A percentile compares a stretch with the other conserved stretches of the same genome.
Conservation (phyloP, 2,113 vertebrate species). For the Corythornis cristatus region DNA sequence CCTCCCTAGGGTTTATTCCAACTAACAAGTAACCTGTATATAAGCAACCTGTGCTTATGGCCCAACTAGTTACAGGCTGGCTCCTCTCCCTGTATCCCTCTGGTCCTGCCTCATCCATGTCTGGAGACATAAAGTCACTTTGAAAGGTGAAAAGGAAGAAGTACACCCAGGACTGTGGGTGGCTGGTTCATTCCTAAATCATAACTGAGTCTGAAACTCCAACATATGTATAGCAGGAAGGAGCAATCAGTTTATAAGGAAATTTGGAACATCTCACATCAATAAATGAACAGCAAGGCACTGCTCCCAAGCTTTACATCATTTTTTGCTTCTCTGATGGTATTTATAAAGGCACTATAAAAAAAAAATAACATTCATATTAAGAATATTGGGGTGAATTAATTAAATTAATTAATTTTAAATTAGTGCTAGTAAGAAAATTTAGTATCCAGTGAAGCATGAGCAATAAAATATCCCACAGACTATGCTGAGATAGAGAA, state of each 20-base stretch:
- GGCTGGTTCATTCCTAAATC: not conserved
- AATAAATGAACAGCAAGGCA: not conserved
- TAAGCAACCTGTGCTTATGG: not conserved
- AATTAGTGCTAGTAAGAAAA: not conserved
- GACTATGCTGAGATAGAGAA: not conserved
- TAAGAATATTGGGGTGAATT: not conserved
- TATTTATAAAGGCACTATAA: not conserved
- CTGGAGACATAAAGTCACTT: not conserved
- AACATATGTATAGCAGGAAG: not conserved
- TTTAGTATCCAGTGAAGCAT: not conserved
- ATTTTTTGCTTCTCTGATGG: not conserved
- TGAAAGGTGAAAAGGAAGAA: not conserved
- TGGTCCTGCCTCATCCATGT: not conserved
- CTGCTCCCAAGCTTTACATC: not conserved
- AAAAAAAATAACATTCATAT: not conserved
- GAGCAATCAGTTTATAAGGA: not conserved
- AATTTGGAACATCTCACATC: not conserved
- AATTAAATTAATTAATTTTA: too few species aligned
- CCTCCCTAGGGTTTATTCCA: not conserved
- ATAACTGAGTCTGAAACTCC: not conserved
- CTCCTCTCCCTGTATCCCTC: not conserved
- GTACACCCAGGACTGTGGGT: rapidly evolving
- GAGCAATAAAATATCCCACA: not conserved
- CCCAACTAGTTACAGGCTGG: not conserved
- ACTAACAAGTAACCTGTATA: not conserved